Evolutionary conservation across 2,888 invertebrate genomes (phyloP).

Genomic region (Hipparchia sbordonii): DNA sequence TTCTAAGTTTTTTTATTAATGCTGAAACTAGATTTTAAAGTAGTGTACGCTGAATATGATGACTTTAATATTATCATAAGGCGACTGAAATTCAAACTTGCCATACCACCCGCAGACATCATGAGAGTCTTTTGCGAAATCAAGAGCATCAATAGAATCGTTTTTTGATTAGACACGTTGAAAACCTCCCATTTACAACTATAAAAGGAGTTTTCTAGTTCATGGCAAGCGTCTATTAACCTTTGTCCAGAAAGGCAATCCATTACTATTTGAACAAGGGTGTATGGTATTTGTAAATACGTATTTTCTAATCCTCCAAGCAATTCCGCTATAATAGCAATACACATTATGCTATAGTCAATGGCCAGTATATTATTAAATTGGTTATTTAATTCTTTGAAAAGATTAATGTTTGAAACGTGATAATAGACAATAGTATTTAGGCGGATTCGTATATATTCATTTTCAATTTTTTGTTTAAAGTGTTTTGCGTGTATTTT

Average conservation of each 20-base stretch:
- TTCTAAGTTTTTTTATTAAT: not conserved
- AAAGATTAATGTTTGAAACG: conserved; percentile 46
- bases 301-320: conserved; percentile 62
- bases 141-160: conserved; percentile 55
- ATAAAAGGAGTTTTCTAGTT: conserved; percentile 58
- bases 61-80: conserved; percentile 56
- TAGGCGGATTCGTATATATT: conserved; percentile 48
- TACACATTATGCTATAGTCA: conserved; percentile 52
- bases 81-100: conserved; percentile 52
- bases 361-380: conserved; percentile 52
- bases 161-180: conserved; percentile 54
- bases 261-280: conserved; percentile 55
- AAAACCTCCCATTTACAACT: conserved; percentile 65
- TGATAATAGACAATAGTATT: conserved; percentile 51
- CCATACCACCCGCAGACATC: conserved; percentile 62
- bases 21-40: conserved; percentile 49
- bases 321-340: conserved; percentile 56
- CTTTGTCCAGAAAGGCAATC: conserved; percentile 62
- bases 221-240: conserved; percentile 55
- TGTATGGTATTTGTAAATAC: conserved; percentile 54
- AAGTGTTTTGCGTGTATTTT: conserved; percentile 11
- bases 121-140: conserved; percentile 58
- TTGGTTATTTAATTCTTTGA: conserved; percentile 49
- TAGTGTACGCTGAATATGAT: conserved; percentile 61
- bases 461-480: conserved; percentile 44